Conservation (phyloP, 2,888 invertebrate species). For the Euspilapteryx auroguttella region DNA sequence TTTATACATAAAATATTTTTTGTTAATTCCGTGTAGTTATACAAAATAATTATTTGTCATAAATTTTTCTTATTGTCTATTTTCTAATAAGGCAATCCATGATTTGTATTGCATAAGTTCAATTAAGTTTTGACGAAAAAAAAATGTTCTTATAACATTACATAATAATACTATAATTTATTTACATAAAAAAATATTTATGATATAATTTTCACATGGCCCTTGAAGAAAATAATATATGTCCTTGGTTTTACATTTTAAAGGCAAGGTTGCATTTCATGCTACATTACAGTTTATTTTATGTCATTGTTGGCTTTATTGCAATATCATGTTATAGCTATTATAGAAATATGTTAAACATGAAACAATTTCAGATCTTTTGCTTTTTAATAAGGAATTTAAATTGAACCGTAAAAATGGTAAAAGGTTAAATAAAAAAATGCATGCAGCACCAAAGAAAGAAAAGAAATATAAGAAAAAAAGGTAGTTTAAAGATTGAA, state of each 20-base stretch:
- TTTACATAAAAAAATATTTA: constrained; percentile 4
- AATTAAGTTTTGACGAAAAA: constrained; percentile 16
- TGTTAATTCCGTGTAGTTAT: no score
- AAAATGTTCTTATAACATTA: constrained; percentile 9
- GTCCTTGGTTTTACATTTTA: constrained; percentile 6
- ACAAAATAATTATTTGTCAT: not conserved
- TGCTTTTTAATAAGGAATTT: no score
- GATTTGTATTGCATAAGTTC: constrained; percentile 14
- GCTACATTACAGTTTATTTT: constrained; percentile 13
- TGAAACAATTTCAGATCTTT: no score
- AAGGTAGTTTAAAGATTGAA: constrained; percentile 4
- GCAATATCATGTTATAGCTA: not conserved
- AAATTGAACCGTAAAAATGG: not conserved
- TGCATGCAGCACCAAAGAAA: constrained; percentile 17
- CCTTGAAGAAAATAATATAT: no score
- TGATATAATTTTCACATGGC: constrained; percentile 6
- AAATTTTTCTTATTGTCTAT: constrained; percentile 16
- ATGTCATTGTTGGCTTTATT: constrained; percentile 8
- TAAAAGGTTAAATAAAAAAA: constrained; percentile 10
- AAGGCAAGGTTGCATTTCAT: constrained; percentile 39
- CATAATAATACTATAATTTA: constrained; percentile 8
- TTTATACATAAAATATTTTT: no score
- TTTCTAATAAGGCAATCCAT: constrained; percentile 25
- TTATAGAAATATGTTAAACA: no score
- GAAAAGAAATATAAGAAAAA: constrained; percentile 5